Percentiles rank a stretch among this genome's conserved stretches.
Evolutionary conservation across 2,797 vertebrate genomes (phyloP).

Genomic region (Poeciliopsis gracilis): DNA sequence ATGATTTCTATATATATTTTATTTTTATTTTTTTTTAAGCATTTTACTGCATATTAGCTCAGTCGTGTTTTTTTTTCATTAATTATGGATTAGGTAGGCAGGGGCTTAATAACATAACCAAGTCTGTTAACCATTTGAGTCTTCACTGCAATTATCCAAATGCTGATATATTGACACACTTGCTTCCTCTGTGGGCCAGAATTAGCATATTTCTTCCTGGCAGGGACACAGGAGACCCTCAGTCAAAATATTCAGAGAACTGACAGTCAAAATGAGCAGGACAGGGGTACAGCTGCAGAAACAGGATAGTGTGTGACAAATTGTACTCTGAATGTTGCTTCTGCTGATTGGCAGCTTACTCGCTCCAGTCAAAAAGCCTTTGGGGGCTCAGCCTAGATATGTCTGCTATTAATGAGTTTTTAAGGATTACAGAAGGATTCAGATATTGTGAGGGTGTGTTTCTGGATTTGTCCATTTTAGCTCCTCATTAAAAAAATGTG

Average conservation of each 20-base stretch:
- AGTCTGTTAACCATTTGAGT: conserved; percentile 24
- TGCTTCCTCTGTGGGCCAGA: conserved; percentile 29
- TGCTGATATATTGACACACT: conserved; percentile 23
- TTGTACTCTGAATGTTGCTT: conserved; percentile 51
- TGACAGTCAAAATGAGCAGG: conserved; percentile 41
- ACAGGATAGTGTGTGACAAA: conserved; percentile 30
- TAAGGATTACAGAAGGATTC: conserved; percentile 8
- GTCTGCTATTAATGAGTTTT: conserved; percentile 11
- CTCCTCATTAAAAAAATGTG: not conserved
- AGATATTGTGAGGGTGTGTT: not conserved
- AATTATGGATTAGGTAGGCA: too few species aligned
- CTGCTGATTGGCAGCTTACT: conserved; percentile 36
- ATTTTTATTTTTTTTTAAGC: not conserved
- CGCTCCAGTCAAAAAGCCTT: conserved; percentile 25
- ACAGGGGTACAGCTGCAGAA: conserved; percentile 55
- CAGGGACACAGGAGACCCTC: conserved; percentile 37
- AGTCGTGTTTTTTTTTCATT: not conserved
- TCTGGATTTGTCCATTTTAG: not conserved
- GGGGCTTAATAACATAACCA: conserved; percentile 44
- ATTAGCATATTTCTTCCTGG: conserved; percentile 70
- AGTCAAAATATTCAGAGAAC: conserved; percentile 43
- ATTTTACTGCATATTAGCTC: not conserved
- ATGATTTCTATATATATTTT: not conserved
- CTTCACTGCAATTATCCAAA: conserved; percentile 51
- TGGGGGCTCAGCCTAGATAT: not conserved